A percentile compares a stretch with the other conserved stretches of the same genome.
These are phyloP conservation scores for Macrotus californicus DNA, from an alignment of 2,113 vertebrate genomes.

Conservation along the genomic window DNA sequence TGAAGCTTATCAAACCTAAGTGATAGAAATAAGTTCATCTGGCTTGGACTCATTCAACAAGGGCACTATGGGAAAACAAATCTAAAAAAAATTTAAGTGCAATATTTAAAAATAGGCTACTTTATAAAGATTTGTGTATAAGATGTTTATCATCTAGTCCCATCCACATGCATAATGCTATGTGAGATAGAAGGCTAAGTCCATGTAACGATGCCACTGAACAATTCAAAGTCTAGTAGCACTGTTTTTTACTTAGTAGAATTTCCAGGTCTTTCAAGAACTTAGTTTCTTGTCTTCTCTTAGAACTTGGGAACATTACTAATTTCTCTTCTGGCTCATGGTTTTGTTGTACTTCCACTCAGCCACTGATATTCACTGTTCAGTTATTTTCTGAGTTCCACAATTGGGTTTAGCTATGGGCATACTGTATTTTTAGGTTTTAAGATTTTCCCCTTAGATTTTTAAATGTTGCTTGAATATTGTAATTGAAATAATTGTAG, in stretches of 20 bases:
- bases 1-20: background rate
- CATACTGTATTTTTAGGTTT: background rate
- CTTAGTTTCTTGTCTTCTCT: background rate
- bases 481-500: background rate
- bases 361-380: background rate
- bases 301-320: background rate
- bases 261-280: background rate
- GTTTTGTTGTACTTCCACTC: background rate
- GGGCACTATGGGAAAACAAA: background rate
- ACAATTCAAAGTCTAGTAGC: background rate
- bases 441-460: background rate
- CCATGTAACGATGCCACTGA: background rate
- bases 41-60: background rate
- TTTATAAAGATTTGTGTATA: background rate
- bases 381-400: background rate
- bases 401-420: background rate
- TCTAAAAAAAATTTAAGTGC: background rate
- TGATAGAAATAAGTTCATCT: background rate
- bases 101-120: background rate
- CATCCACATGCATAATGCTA: background rate
- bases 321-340: background rate
- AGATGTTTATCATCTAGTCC: background rate
- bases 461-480: background rate
- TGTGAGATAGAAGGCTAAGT: background rate
- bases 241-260: background rate